Percentiles rank a stretch among this genome's conserved stretches.
phyloP scores from a whole-genome alignment of 2,797 vertebrate genomes.

The Molossus molossus region DNA sequence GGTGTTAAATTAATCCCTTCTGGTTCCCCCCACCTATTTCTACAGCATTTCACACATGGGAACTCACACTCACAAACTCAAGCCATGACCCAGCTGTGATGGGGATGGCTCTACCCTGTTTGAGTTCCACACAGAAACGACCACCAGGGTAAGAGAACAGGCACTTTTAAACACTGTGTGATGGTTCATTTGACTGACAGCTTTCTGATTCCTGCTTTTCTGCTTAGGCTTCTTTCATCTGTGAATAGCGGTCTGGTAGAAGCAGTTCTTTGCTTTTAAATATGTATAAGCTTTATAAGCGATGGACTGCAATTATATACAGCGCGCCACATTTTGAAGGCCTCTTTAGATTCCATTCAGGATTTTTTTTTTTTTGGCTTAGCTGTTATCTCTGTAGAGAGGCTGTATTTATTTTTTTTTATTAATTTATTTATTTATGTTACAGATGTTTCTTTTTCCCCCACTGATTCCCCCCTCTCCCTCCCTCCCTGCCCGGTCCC shows the following conservation, averaged over 20 bases:
- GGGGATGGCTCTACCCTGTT: background rate
- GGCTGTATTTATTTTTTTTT: too few species aligned
- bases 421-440: too few species aligned
- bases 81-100: background rate
- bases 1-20: background rate
- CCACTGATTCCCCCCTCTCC: too few species aligned
- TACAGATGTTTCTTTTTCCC: too few species aligned
- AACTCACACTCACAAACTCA: background rate
- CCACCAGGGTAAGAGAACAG: background rate
- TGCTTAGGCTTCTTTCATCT: constrained; percentile 83
- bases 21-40: background rate
- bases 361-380: too few species aligned
- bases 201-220: constrained; percentile 83
- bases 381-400: too few species aligned
- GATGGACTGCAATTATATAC: constrained; percentile 81
- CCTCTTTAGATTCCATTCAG: constrained; percentile 27
- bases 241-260: constrained; percentile 80
- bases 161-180: background rate
- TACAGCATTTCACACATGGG: background rate
- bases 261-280: constrained; percentile 75
- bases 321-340: background rate
- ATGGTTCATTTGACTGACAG: constrained; percentile 82
- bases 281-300: constrained; percentile 80
- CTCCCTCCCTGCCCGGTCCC: too few species aligned
- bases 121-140: background rate